phyloP scores from a whole-genome alignment of 2,888 invertebrate genomes.

The Conus canariensis region DNA sequence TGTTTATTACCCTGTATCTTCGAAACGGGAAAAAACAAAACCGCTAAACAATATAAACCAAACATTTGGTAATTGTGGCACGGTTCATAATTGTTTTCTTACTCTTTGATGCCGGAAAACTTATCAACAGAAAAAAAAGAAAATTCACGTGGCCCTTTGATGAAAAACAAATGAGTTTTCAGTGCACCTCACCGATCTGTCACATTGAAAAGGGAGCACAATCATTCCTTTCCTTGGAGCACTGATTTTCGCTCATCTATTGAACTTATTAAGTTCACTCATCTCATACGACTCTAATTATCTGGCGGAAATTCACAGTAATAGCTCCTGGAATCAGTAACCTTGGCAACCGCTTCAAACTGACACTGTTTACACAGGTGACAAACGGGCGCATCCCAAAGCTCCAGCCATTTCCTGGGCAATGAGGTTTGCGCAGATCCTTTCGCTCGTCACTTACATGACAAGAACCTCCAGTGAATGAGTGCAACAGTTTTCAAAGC shows the following conservation, averaged over 20 bases:
- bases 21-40: too few species aligned
- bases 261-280: slow-evolving; percentile 3
- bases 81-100: too few species aligned
- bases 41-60: too few species aligned
- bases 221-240: too few species aligned
- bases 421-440: slow-evolving; percentile 18
- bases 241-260: not conserved
- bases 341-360: not conserved
- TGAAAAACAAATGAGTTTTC: too few species aligned
- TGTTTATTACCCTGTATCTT: too few species aligned
- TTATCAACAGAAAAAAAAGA: too few species aligned
- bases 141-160: too few species aligned
- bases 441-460: slow-evolving; percentile 21
- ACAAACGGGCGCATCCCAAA: slow-evolving; percentile 2
- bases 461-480: slow-evolving; percentile 6
- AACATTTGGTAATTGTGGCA: too few species aligned
- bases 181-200: not conserved
- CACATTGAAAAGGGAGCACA: too few species aligned
- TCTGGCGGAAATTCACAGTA: not conserved
- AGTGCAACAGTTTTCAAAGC: slow-evolving; percentile 28
- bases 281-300: not conserved
- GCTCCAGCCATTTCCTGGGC: not conserved
- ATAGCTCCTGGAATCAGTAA: slow-evolving; percentile 3
- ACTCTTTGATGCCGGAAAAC: too few species aligned
- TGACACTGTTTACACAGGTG: slow-evolving; percentile 27